These are phyloP conservation scores for Norana najaformis DNA, from an alignment of 2,888 invertebrate species.

Conservation along the genomic window DNA sequence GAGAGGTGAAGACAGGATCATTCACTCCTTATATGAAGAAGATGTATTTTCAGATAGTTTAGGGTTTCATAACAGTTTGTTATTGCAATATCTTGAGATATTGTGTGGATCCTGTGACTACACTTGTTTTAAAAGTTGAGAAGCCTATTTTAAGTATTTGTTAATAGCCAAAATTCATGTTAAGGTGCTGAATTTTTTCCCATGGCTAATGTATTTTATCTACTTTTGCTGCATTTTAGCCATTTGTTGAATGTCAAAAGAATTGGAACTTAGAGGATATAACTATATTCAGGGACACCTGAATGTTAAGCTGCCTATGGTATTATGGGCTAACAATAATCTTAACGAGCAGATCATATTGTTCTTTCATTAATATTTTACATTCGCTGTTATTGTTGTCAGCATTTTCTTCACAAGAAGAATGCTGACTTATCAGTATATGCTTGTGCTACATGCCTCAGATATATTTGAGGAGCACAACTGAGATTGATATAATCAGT, in stretches of 20 bases:
- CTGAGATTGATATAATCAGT: too few species aligned
- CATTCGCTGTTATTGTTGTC: not conserved
- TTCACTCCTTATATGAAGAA: not conserved
- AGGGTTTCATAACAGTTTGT: not conserved
- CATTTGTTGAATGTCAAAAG: not conserved
- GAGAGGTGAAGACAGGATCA: not conserved
- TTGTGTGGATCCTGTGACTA: not conserved
- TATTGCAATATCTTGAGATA: not conserved
- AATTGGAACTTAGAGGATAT: not conserved
- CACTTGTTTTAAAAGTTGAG: not conserved
- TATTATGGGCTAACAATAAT: not conserved
- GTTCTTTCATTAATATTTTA: not conserved
- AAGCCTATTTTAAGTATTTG: not conserved
- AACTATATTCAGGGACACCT: not conserved
- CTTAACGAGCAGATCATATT: not conserved
- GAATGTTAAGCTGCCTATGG: not conserved
- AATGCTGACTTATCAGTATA: not conserved
- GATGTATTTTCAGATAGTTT: not conserved
- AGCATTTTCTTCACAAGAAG: not conserved
- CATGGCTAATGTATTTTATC: not conserved
- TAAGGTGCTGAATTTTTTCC: not conserved
- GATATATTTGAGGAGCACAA: not conserved
- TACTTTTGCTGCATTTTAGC: not conserved
- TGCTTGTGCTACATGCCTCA: not conserved
- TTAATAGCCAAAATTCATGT: not conserved